phyloP scores from a whole-genome alignment of 2,888 invertebrate genomes.

The Phengaris arion region DNA sequence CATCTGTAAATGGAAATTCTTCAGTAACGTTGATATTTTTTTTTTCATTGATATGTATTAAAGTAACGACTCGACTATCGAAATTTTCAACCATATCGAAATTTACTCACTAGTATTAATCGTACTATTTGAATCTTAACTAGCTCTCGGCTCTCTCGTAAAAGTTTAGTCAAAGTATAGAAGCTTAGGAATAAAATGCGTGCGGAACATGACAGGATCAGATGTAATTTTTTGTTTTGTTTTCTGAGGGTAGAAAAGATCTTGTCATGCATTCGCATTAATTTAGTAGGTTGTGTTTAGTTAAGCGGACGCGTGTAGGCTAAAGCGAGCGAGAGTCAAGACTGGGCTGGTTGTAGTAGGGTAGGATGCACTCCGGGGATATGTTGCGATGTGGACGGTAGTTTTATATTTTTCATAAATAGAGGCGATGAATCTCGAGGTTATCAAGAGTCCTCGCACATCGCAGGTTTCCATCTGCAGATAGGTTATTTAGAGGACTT shows the following conservation, averaged over 20 bases:
- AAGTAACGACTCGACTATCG: neutral
- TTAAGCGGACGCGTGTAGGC: conserved; percentile 43
- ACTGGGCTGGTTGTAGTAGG: conserved; percentile 48
- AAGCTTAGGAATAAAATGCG: conserved; percentile 6
- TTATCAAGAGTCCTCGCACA: neutral
- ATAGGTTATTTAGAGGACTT: neutral
- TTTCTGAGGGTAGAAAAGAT: neutral
- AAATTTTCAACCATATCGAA: conserved; percentile 25
- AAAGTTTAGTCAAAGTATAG: conserved; percentile 6
- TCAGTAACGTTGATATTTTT: neutral
- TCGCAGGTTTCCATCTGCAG: neutral
- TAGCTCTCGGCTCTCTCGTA: conserved; percentile 15
- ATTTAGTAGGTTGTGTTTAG: conserved; percentile 21
- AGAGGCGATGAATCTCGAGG: neutral
- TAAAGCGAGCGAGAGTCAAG: conserved; percentile 55
- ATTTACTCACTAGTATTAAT: conserved; percentile 17
- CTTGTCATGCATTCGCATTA: neutral
- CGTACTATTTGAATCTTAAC: conserved; percentile 17
- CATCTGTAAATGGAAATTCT: neutral
- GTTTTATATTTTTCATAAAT: conserved; percentile 24
- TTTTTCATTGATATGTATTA: neutral
- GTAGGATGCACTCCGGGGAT: conserved; percentile 12
- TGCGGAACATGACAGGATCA: neutral
- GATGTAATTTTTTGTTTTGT: neutral
- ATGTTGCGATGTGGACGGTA: conserved; percentile 11